Conservation (phyloP, 2,888 invertebrate genomes). For the Drosophila prostipennis region DNA sequence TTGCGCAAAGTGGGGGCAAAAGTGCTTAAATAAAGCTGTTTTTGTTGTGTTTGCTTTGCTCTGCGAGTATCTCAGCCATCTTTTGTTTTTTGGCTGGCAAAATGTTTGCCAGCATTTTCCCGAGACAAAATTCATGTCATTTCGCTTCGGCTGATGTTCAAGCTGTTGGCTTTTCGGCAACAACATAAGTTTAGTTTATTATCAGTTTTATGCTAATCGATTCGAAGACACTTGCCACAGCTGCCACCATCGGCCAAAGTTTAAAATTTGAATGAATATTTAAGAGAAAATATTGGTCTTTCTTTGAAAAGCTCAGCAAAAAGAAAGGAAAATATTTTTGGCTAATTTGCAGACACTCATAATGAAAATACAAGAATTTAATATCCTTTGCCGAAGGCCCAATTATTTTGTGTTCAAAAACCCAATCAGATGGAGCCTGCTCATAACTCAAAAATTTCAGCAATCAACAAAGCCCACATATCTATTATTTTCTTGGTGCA, state of each 20-base stretch:
- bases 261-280: conserved; percentile 4
- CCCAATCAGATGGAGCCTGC: conserved; percentile 3
- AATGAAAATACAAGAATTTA: background rate
- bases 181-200: conserved; percentile 34
- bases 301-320: no score
- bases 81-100: conserved; percentile 21
- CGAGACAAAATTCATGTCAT: conserved; percentile 8
- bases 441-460: conserved; percentile 13
- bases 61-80: conserved; percentile 2
- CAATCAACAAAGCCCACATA: conserved; percentile 20
- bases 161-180: conserved; percentile 22
- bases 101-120: conserved; percentile 18
- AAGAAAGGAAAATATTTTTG: no score
- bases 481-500: conserved; percentile 20
- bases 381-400: background rate
- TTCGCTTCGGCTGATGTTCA: conserved; percentile 16
- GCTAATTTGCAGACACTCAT: background rate
- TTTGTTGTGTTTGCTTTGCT: conserved; percentile 9
- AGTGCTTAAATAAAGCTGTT: conserved; percentile 43
- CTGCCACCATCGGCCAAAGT: conserved; percentile 1
- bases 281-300: no score
- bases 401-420: background rate
- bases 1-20: conserved; percentile 7
- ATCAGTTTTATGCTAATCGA: conserved; percentile 44
- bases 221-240: conserved; percentile 23